phyloP scores from a whole-genome alignment of 1,140 invertebrate genomes.

The Pemphigus obesinymphae region DNA sequence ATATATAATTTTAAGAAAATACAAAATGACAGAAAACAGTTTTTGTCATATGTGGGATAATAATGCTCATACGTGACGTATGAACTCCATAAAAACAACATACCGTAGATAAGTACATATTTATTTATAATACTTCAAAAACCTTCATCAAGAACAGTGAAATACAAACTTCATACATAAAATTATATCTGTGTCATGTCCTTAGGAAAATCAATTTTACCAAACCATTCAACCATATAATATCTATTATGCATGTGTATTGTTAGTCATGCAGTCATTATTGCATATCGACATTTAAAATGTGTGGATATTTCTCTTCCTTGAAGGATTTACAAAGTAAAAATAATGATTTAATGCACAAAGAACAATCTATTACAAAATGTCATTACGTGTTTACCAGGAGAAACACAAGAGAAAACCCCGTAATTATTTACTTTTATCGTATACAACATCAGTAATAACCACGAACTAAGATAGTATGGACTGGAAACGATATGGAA shows the following conservation, averaged over 20 bases:
- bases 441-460: no score
- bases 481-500: no score
- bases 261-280: background rate
- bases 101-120: background rate
- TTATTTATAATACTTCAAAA: background rate
- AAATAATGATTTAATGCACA: constrained; percentile 4
- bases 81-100: background rate
- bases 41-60: background rate
- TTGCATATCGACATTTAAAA: background rate
- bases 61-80: background rate
- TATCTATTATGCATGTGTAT: no score
- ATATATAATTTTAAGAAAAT: background rate
- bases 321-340: background rate
- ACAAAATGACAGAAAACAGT: background rate
- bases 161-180: background rate
- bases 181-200: background rate
- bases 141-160: background rate
- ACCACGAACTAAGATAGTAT: no score
- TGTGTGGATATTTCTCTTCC: no score
- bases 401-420: background rate
- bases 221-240: no score
- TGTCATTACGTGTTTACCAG: background rate
- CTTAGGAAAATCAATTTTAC: no score
- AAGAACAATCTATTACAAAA: constrained; percentile 14
- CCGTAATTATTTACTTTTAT: background rate